Base-by-base conservation (phyloP, 2,888 invertebrate genomes). In the Thymelicus sylvestris region DNA sequence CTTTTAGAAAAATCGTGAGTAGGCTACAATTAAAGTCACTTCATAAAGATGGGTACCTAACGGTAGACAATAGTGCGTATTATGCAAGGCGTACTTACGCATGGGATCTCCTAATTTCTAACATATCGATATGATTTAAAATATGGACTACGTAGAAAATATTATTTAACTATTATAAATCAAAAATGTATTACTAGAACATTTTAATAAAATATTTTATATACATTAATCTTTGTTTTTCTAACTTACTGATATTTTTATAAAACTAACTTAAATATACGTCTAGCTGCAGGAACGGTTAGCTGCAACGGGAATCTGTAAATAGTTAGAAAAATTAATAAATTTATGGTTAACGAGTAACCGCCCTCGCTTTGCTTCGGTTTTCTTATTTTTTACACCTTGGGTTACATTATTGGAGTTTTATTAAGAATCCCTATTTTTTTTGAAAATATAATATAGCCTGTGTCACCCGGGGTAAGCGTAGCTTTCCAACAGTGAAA, bases 161-260 rank as follows among this genome's bases (percentile, higher is more conserved):
- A 52, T 52, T 52, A 15, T 19, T 15, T 15, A 7, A 52, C 19
- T 15, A 50, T 2, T 10, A 52, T 19, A 7, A 19, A 12, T 52
- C 19, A 39, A 44, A 15, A 19, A 41, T 44, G 6, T 62, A 44
- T 62, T 41, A 44, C 12, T 6, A 62, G 6, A 19, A 41, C 44
- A 66, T 65, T 65, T 55, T 65, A 48, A 50, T 63, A 63, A 63
- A 63, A 48, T 63, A 63, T 63, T 63, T 63, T 63, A 63, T 63
- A 63, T n/a, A 63, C 63, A 63, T 38, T n/a, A 39, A 59, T 13
- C 13, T 59, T 59, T 8, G 39, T 39, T 59, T 39, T 39, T 7
- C 57, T 57, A 12, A 57, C 57, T 31, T 57, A 50, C n/a, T 50
- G 7, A 50, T 8, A 50, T 47, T 47, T 15, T 5, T 15, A 50